Percentiles rank a stretch among this genome's conserved stretches.
Evolutionary conservation across 1,140 invertebrate genomes (phyloP).

Genomic region (Sweltsa coloradensis): DNA sequence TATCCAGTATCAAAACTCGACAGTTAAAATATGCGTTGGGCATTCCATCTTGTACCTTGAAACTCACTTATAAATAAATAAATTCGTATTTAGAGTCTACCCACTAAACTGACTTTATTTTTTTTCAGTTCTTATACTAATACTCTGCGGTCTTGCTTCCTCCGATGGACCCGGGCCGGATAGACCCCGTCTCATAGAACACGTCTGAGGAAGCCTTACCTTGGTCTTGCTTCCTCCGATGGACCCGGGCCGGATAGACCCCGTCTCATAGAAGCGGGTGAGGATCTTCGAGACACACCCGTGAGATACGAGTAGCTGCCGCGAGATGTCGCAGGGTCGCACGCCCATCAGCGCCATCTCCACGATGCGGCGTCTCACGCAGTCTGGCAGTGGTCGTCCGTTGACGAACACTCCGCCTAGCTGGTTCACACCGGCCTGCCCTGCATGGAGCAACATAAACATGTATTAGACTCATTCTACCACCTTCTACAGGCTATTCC

Average conservation of each 20-base stretch:
- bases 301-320: slow-evolving; percentile 89
- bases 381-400: slow-evolving; percentile 84
- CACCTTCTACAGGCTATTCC: too few relatives aligned
- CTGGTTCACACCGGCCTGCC: slow-evolving; percentile 91
- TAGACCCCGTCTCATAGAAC: slow-evolving; percentile 93
- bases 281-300: slow-evolving; percentile 96
- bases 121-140: too few relatives aligned
- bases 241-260: slow-evolving; percentile 80
- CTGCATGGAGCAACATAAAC: slow-evolving; percentile 36
- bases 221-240: slow-evolving; percentile 87
- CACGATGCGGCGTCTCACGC: slow-evolving; percentile 85
- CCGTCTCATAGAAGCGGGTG: slow-evolving; percentile 91
- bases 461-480: too few relatives aligned
- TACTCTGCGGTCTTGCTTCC: slow-evolving; percentile 84
- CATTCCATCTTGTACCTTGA: too few relatives aligned
- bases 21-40: too few relatives aligned
- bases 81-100: too few relatives aligned
- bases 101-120: too few relatives aligned
- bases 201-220: slow-evolving; percentile 42
- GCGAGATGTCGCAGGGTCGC: slow-evolving; percentile 88
- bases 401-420: slow-evolving; percentile 93
- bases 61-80: too few relatives aligned
- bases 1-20: too few relatives aligned
- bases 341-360: slow-evolving; percentile 85
- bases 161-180: slow-evolving; percentile 80